Evolutionary conservation across 2,797 vertebrate genomes (phyloP), one percentile per base, ranked within the genome.

Genomic region (Aeoliscus strigatus): DNA sequence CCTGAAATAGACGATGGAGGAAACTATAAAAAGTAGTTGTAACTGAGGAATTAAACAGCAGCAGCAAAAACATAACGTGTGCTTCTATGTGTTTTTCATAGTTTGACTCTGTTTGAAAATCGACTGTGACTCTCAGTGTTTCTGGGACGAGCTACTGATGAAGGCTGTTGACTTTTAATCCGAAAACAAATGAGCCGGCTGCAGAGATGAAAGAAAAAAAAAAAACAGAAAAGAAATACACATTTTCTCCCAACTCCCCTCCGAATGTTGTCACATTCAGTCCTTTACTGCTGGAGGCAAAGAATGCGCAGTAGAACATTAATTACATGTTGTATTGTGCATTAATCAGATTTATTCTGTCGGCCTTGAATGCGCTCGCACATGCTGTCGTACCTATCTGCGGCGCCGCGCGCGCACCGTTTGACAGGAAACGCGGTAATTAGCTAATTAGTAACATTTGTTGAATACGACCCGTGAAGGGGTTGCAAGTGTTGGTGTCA

Each of bases 401-500:
- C 43, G 49, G n/a, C n/a, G n/a, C n/a, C n/a, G n/a, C n/a, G 44
- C 35, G 54, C 45, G 33, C 31, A 15, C 48, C 40, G 42, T 78
- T 67, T 79, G 69, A 77, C 73, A 79, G 74, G 60, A 77, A 78
- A 75, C 59, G 58, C 59, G 42, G 64, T 77, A 67, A 85, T 83
- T 75, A 79, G 60, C 65, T 85, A 78, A 86, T 82, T 86, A 85
- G 60, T 54, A 49, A 40, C 65, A 49, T 84, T 85, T 82, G 75
- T 75, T 60, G 56, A 76, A 78, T 43, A 29, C 40, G 54, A 57
- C 48, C 47, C 21, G 44, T 39, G 76, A 70, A 15, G 30, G 14
- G 67, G 46, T 33, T 63, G 65, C 39, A 60, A 73, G 35, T 63
- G 52, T 66, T 60, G 38, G 51, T 48, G 57, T 70, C 46, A 60